phyloP scores from a whole-genome alignment of 1,140 invertebrate species.

The Drosophila pseudoobscura region DNA sequence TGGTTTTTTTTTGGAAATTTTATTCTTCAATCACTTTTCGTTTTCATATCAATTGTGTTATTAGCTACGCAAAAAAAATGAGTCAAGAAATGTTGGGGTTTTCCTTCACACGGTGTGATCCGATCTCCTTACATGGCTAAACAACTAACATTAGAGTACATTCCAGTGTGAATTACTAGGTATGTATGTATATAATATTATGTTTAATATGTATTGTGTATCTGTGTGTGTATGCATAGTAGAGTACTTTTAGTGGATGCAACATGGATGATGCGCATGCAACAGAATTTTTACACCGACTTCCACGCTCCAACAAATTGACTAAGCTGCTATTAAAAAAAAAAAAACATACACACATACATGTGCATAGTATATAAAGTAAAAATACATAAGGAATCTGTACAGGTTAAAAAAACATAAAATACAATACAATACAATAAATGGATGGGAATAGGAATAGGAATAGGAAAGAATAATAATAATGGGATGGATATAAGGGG shows the following conservation, averaged over 20 bases:
- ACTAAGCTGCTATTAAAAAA: slow-evolving; percentile 55
- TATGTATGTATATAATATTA: slow-evolving; percentile 20
- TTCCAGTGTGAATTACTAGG: slow-evolving; percentile 29
- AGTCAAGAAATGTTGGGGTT: slow-evolving; percentile 27
- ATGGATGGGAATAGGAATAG: too few species aligned
- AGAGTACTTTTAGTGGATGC: slow-evolving; percentile 49
- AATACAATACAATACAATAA: too few species aligned
- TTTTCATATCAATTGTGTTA: slow-evolving; percentile 76
- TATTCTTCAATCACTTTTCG: slow-evolving; percentile 74
- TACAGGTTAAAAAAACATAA: background rate
- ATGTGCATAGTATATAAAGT: background rate
- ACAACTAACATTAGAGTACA: slow-evolving; percentile 71
- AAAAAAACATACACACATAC: slow-evolving; percentile 16
- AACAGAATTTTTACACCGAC: slow-evolving; percentile 28
- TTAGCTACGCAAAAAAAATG: slow-evolving; percentile 73
- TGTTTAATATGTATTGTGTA: slow-evolving; percentile 4
- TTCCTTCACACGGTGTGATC: slow-evolving; percentile 41
- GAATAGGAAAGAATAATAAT: slow-evolving; percentile 29
- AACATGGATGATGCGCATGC: background rate
- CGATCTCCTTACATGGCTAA: slow-evolving; percentile 34
- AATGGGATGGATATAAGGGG: slow-evolving; percentile 13
- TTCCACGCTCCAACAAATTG: slow-evolving; percentile 58
- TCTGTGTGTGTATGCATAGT: slow-evolving; percentile 28
- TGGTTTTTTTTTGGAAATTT: slow-evolving; percentile 42
- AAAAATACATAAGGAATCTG: slow-evolving; percentile 16